Percentiles rank a stretch among this genome's conserved stretches.
Evolutionary conservation across 1,140 invertebrate genomes (phyloP).

Genomic region (Cepaea nemoralis): DNA sequence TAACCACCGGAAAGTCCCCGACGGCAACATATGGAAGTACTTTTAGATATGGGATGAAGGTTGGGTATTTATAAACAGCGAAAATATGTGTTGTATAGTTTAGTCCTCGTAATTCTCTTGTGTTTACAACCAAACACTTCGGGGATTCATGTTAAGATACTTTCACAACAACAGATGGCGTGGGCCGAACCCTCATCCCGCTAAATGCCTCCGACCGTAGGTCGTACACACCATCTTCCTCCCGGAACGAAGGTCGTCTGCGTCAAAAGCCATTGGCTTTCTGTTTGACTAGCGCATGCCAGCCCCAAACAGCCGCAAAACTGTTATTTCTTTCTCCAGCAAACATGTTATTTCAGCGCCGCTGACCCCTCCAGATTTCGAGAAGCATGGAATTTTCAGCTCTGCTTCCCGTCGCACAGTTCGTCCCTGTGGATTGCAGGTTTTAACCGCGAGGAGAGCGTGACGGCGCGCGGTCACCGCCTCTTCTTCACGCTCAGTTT

Average conservation of each 20-base stretch:
- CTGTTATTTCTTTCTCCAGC: conserved; percentile 21
- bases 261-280: conserved; percentile 11
- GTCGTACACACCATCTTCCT: not conserved
- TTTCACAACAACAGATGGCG: conserved; percentile 21
- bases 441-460: not conserved
- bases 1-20: no score
- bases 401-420: not conserved
- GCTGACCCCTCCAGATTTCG: not conserved
- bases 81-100: no score
- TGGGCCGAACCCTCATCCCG: not conserved
- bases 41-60: no score
- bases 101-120: no score
- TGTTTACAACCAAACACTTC: no score
- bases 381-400: not conserved
- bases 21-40: no score
- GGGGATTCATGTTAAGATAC: not conserved
- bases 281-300: conserved; percentile 1
- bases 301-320: not conserved
- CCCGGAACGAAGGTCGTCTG: not conserved
- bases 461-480: not conserved
- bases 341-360: conserved; percentile 34
- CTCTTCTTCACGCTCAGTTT: not conserved
- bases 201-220: not conserved
- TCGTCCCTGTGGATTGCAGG: conserved; percentile 1
- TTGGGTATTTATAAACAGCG: no score